phyloP scores from a whole-genome alignment of 2,113 vertebrate genomes.

The Casuarius casuarius region DNA sequence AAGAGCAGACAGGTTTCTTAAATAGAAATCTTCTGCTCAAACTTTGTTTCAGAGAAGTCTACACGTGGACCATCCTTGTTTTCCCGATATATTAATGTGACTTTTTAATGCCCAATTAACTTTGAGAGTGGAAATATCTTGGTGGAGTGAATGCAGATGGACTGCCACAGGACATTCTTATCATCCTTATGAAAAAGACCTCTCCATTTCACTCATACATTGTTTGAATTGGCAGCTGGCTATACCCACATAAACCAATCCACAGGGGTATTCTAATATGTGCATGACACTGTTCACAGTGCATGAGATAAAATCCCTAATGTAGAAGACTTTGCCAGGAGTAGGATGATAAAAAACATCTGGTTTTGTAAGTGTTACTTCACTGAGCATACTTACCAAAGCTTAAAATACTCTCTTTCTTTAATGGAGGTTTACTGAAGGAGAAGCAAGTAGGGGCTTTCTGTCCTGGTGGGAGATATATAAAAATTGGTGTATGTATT shows the following conservation, averaged over 20 bases:
- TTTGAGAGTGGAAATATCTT: neutral
- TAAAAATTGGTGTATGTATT: fast-evolving
- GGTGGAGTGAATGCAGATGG: neutral
- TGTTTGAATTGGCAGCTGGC: slow-evolving; percentile 36
- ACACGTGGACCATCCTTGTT: neutral
- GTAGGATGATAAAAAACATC: slow-evolving; percentile 41
- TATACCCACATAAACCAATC: slow-evolving; percentile 36
- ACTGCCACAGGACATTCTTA: neutral
- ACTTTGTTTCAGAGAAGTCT: neutral
- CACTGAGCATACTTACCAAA: neutral
- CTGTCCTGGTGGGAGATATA: neutral
- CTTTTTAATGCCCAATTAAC: neutral
- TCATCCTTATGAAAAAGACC: neutral
- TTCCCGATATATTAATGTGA: neutral
- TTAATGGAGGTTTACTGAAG: neutral
- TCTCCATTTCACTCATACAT: neutral
- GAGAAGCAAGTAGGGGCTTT: neutral
- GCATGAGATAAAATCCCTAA: slow-evolving; percentile 34
- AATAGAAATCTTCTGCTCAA: neutral
- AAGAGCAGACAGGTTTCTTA: neutral
- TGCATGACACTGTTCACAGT: neutral
- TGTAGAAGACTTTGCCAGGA: neutral
- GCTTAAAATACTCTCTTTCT: neutral
- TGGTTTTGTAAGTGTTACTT: neutral
- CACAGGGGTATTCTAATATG: slow-evolving; percentile 8